Conservation (phyloP, 2,113 vertebrate genomes). For the Perca flavescens region DNA sequence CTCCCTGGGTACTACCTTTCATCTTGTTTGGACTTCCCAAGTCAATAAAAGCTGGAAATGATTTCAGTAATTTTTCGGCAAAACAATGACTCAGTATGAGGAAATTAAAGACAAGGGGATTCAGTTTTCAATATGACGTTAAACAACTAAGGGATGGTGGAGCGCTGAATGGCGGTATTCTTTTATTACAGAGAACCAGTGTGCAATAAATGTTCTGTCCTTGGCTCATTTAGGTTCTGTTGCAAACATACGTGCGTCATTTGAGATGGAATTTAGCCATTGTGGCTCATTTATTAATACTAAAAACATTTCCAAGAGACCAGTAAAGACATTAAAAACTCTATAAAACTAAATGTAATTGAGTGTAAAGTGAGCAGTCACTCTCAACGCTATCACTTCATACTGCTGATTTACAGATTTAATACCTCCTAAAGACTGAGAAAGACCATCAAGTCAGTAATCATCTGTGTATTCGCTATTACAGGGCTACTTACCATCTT, state of each 20-base stretch:
- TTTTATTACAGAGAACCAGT: neutral
- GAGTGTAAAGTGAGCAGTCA: neutral
- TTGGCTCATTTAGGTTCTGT: neutral
- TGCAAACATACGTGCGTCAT: neutral
- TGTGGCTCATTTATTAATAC: neutral
- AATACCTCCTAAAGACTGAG: neutral
- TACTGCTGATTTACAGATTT: neutral
- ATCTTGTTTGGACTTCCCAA: neutral
- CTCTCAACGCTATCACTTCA: neutral
- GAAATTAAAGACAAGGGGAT: slow-evolving; percentile 15
- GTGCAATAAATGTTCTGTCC: neutral
- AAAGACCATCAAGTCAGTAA: neutral
- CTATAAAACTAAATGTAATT: neutral
- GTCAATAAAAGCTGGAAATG: neutral
- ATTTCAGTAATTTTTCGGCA: neutral
- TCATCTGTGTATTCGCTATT: neutral
- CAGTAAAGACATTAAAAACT: slow-evolving; percentile 7
- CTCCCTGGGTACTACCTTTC: slow-evolving; percentile 10
- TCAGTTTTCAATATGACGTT: neutral
- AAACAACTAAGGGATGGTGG: neutral
- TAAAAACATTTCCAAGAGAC: neutral
- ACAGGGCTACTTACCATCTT: neutral
- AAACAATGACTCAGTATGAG: neutral
- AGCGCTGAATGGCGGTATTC: neutral
- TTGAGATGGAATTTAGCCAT: neutral